Percentiles rank a stretch among this genome's conserved stretches.
These are phyloP conservation scores for Zosterops lateralis DNA, from an alignment of 2,113 vertebrate genomes.

Conservation along the genomic window DNA sequence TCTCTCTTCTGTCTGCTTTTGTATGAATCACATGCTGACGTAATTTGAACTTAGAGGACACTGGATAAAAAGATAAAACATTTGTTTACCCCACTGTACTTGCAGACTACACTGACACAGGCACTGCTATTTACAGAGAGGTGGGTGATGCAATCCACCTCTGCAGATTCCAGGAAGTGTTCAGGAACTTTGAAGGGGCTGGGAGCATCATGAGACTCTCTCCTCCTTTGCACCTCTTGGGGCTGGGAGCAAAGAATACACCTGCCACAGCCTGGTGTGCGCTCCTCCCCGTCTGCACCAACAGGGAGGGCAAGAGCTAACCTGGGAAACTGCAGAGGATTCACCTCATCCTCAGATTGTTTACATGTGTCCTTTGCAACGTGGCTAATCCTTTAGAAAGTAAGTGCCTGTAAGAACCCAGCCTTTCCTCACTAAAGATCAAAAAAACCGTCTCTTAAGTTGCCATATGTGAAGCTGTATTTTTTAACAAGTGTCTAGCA, in stretches of 20 bases:
- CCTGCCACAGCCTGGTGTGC: neutral
- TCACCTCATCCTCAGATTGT: neutral
- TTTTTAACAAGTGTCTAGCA: slow-evolving; percentile 1
- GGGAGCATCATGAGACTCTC: neutral
- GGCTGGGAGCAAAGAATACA: neutral
- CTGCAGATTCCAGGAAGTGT: neutral
- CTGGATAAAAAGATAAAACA: neutral
- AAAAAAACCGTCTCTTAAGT: neutral
- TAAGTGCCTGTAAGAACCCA: neutral
- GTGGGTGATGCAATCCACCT: neutral
- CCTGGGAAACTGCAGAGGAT: neutral
- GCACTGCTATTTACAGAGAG: neutral
- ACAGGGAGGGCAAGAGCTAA: neutral
- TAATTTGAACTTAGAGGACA: neutral
- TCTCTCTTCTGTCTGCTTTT: neutral
- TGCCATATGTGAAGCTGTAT: neutral
- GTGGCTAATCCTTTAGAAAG: neutral
- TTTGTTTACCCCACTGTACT: neutral
- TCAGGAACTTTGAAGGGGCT: neutral
- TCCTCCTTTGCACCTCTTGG: neutral
- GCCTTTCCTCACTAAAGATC: neutral
- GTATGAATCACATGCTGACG: neutral
- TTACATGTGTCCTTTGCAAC: neutral
- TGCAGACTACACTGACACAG: neutral
- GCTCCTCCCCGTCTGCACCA: neutral